A percentile compares a stretch with the other conserved stretches of the same genome.
Conservation (phyloP, 2,888 invertebrate genomes). For the Drosophila infuscata region DNA sequence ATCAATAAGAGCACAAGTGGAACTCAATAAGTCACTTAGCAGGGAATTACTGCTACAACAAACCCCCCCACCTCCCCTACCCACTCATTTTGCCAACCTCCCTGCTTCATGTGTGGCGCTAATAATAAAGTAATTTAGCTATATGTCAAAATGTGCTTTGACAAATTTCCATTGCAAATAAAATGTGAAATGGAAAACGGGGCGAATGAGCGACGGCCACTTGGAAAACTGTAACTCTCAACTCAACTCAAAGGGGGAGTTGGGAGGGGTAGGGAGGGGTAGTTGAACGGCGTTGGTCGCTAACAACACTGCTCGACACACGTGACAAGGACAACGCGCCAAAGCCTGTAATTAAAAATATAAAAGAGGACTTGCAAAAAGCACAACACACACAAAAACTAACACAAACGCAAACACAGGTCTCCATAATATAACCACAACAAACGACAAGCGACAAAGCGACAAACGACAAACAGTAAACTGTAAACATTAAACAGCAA, state of each 20-base stretch:
- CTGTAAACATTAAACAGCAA: not conserved
- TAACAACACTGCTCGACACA: constrained; percentile 21
- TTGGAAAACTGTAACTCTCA: constrained; percentile 21
- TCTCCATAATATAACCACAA: constrained; percentile 51
- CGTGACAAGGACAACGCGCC: constrained; percentile 53
- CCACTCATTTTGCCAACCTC: too few species aligned
- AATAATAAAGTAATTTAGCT: constrained; percentile 50
- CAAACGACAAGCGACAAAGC: constrained; percentile 30
- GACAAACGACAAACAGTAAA: not conserved
- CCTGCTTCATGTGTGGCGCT: not conserved
- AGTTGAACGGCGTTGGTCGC: not conserved
- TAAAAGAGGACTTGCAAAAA: constrained; percentile 43
- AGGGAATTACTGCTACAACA: not conserved
- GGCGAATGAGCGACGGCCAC: constrained; percentile 18
- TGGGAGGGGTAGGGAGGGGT: not conserved
- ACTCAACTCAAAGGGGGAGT: not conserved
- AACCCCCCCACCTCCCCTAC: not conserved
- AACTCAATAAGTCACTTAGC: constrained; percentile 7
- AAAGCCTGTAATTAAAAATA: constrained; percentile 67
- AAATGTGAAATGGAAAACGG: constrained; percentile 15
- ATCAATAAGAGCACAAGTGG: constrained; percentile 45
- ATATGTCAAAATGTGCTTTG: constrained; percentile 45
- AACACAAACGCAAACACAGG: not conserved
- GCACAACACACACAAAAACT: constrained; percentile 17
- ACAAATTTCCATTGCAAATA: constrained; percentile 41